These are phyloP conservation scores for Marronus borbonicus DNA, from an alignment of 2,888 invertebrate genomes.

Conservation along the genomic window DNA sequence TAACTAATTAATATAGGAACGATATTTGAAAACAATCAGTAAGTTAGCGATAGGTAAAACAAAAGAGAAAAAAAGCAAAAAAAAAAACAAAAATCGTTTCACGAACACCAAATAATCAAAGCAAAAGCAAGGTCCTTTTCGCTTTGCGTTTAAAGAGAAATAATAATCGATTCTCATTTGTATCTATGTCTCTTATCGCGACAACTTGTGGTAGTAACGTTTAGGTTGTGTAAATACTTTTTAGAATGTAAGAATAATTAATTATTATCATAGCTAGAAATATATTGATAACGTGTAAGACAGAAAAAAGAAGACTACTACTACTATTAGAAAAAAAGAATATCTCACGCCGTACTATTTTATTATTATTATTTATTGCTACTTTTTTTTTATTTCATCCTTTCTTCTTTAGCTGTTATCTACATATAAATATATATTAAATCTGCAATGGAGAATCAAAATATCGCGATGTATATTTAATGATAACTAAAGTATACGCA, in stretches of 20 bases:
- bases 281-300: not conserved
- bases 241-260: conserved; percentile 8
- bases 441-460: too few species aligned
- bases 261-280: conserved; percentile 15
- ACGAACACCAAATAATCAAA: conserved; percentile 11
- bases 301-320: conserved; percentile 4
- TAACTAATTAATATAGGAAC: not conserved
- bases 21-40: conserved; percentile 10
- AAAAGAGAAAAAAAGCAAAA: not conserved
- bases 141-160: not conserved
- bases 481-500: too few species aligned
- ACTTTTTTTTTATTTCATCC: not conserved
- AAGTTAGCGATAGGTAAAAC: conserved; percentile 3
- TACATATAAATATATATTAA: too few species aligned
- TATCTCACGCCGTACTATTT: conserved; percentile 3
- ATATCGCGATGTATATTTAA: too few species aligned
- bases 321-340: conserved; percentile 4
- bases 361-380: conserved; percentile 7
- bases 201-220: conserved; percentile 10
- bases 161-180: not conserved
- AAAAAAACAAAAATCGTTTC: not conserved
- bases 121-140: not conserved
- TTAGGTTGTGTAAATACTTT: conserved; percentile 17
- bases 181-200: not conserved
- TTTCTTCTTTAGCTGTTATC: too few species aligned